These are phyloP conservation scores for Coregonus clupeaformis DNA, from an alignment of 2,113 vertebrate species.

Conservation along the genomic window DNA sequence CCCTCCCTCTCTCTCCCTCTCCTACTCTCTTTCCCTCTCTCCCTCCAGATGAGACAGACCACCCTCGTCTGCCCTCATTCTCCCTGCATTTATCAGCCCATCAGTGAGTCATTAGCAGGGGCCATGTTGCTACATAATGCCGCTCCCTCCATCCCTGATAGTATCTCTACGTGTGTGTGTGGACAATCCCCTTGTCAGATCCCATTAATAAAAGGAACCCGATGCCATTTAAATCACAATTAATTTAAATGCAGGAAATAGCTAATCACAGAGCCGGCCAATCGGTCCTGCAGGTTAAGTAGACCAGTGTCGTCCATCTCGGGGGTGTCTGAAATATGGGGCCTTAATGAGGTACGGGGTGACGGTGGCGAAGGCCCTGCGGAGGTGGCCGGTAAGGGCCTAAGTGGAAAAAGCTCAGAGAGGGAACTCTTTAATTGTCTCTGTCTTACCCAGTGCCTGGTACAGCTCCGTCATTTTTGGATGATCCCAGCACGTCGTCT, in stretches of 20 bases:
- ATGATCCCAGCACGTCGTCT: constrained; percentile 99
- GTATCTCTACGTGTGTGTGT: background rate
- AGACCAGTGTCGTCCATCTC: constrained; percentile 37
- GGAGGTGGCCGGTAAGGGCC: background rate
- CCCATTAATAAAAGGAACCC: constrained; percentile 30
- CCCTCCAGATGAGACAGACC: background rate
- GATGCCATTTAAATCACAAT: constrained; percentile 63
- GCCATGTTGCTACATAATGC: background rate
- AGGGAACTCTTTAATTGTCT: constrained; percentile 54
- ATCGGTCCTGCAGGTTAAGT: constrained; percentile 58
- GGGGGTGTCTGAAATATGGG: constrained; percentile 48
- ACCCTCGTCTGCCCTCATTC: background rate
- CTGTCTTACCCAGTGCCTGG: constrained; percentile 88
- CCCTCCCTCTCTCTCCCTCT: background rate
- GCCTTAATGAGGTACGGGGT: constrained; percentile 58
- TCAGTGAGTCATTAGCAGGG: constrained; percentile 46
- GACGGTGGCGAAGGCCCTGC: background rate
- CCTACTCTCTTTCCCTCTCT: background rate
- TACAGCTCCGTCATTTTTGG: constrained; percentile 99
- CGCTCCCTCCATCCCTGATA: constrained; percentile 19
- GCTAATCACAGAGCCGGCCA: constrained; percentile 55
- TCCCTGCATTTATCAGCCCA: constrained; percentile 41
- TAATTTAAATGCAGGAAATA: constrained; percentile 62
- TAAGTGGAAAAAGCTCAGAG: constrained; percentile 2
- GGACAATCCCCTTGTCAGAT: no score